Evolutionary conservation across 23 tunicate genomes (phyloP).

Genomic region (Phallusia fumigata): DNA sequence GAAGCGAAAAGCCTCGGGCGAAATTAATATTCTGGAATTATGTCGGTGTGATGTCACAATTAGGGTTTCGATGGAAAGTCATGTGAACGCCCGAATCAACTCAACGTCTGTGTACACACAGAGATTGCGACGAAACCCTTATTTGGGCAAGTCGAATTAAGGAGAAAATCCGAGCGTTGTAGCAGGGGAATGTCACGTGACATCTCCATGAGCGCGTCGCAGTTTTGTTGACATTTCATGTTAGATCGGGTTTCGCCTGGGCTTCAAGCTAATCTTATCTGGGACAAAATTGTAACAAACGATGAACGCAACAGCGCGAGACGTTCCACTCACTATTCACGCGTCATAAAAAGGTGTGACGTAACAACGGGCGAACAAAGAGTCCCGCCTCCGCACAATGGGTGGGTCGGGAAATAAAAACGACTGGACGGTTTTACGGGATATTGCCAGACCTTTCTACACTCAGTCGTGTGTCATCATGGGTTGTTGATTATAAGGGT

Average conservation of each 20-base stretch:
- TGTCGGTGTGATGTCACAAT: neutral
- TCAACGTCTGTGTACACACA: neutral
- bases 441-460: too few species aligned
- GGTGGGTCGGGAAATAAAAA: neutral
- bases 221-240: too few species aligned
- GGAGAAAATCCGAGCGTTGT: neutral
- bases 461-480: too few species aligned
- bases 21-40: neutral
- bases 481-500: too few species aligned
- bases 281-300: too few species aligned
- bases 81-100: neutral
- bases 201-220: neutral
- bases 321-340: neutral
- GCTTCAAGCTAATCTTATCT: too few species aligned
- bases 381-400: neutral
- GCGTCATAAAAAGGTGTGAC: neutral
- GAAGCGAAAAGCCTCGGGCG: slow-evolving; percentile 2
- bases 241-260: too few species aligned
- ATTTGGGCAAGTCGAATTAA: neutral
- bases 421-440: too few species aligned
- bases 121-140: neutral
- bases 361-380: neutral
- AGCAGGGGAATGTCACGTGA: neutral
- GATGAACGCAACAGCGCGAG: neutral
- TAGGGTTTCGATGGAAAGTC: neutral